Evolutionary conservation across 2,113 vertebrate species (phyloP).

Genomic region (Melanerpes formicivorus): DNA sequence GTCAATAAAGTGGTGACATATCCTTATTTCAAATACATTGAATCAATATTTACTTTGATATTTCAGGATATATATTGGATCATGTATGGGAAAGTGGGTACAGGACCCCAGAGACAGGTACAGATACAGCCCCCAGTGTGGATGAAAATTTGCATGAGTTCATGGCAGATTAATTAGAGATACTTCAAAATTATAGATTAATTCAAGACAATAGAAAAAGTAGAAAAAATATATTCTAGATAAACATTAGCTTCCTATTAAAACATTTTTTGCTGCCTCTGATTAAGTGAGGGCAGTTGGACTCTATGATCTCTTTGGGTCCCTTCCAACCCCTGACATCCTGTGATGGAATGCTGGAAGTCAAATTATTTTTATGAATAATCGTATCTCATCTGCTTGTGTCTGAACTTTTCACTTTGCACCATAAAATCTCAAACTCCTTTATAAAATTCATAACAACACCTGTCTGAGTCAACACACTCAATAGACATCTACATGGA

Average conservation of each 20-base stretch:
- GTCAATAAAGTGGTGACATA: neutral
- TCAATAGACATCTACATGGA: neutral
- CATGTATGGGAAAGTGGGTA: neutral
- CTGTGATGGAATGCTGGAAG: neutral
- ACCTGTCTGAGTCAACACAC: neutral
- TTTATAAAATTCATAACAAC: neutral
- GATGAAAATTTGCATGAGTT: constrained; percentile 8
- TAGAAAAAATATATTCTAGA: constrained; percentile 25
- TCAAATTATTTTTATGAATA: neutral
- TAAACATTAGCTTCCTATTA: constrained; percentile 23
- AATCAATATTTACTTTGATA: neutral
- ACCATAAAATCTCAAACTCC: neutral
- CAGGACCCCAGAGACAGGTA: neutral
- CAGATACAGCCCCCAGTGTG: neutral
- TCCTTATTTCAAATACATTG: neutral
- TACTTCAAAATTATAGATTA: constrained; percentile 2
- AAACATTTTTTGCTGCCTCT: neutral
- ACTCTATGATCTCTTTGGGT: too few relatives aligned
- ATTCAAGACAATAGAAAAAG: neutral
- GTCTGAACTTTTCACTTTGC: neutral
- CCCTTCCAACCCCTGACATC: too few relatives aligned
- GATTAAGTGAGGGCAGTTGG: neutral
- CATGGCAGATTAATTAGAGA: constrained; percentile 26
- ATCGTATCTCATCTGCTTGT: neutral
- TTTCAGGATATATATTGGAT: neutral